Evolutionary conservation across 2,888 invertebrate species (phyloP), one percentile per base, ranked within the genome.

Genomic region (Seira sanloemensis): DNA sequence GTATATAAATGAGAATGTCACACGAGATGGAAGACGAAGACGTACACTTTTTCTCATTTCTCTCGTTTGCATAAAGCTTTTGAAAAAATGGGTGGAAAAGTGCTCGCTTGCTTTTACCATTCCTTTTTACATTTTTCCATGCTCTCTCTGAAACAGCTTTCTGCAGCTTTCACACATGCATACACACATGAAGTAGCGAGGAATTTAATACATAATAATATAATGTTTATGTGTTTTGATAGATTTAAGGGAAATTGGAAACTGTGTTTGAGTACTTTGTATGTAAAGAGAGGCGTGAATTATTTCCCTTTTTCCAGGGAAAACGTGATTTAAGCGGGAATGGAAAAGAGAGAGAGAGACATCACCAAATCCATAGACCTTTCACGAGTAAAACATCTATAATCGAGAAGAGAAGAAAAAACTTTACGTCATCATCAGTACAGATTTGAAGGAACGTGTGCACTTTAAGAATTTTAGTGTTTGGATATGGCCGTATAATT

Each of bases 81-180:
- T 21, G 71, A 75, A 62, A 74, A 75, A 75, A 37, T 75, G 74
- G 19, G 18, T 21, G 65, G 62, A 75, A 75, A 62, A 75, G 21
- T 75, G 75, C 18, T 74, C 27, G 18, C 12, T 73, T 27, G 12
- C 21, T 5, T 58, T 73, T 25, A 21, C 58, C 18, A 54, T 62
- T 18, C 65, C 37, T 62, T 58, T 19, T 26, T 27, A 4, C 66
- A 19, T 18, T 1, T 46, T 71, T 46, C 46, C 62, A 62, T 74
- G 18, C 26, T 46, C 54, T 27, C 26, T 62, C 66, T 23, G 66
- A 54, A 76, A 50, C 77, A 46, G 67, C 62, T 74, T 78, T 78
- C n/a, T 78, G 72, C 78, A 72, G 58, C 65, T 78, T 78, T 78
- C 78, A 78, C 78, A 78, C 65, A 37, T 72, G 72, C 78, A 71